Conservation (phyloP, 2,113 vertebrate species). For the Hyaena hyaena region DNA sequence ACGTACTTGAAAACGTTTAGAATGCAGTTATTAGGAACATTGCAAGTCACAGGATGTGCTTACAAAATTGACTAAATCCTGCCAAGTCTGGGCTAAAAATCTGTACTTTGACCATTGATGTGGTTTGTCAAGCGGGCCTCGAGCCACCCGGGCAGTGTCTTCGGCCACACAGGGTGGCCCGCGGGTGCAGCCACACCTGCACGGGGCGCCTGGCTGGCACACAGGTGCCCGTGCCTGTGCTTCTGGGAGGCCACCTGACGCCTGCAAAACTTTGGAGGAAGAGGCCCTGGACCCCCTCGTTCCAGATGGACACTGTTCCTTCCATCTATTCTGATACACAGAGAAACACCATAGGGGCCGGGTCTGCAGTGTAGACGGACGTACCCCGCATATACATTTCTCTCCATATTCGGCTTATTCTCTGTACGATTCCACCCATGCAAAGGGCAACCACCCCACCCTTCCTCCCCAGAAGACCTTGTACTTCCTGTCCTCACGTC, state of each 20-base stretch:
- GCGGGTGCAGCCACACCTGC: background rate
- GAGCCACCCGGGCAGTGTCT: background rate
- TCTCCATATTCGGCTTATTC: fast-evolving
- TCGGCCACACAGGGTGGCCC: background rate
- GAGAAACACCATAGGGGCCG: background rate
- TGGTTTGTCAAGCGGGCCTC: no score
- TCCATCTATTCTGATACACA: background rate
- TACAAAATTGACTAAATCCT: background rate
- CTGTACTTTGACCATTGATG: background rate
- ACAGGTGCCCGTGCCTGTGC: background rate
- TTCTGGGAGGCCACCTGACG: background rate
- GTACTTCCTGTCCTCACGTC: background rate
- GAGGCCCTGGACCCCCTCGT: slow-evolving; percentile 18
- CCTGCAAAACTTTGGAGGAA: slow-evolving; percentile 89
- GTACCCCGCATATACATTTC: fast-evolving
- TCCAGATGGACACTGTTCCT: background rate
- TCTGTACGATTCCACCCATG: background rate
- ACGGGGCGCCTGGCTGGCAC: background rate
- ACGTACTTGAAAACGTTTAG: background rate
- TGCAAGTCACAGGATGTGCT: background rate
- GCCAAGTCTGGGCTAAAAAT: background rate
- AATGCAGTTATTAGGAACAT: background rate
- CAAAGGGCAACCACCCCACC: background rate
- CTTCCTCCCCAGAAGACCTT: background rate
- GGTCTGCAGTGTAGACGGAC: fast-evolving